These are phyloP conservation scores for Synergus umbraculus DNA, from an alignment of 2,888 invertebrate genomes.

Conservation along the genomic window DNA sequence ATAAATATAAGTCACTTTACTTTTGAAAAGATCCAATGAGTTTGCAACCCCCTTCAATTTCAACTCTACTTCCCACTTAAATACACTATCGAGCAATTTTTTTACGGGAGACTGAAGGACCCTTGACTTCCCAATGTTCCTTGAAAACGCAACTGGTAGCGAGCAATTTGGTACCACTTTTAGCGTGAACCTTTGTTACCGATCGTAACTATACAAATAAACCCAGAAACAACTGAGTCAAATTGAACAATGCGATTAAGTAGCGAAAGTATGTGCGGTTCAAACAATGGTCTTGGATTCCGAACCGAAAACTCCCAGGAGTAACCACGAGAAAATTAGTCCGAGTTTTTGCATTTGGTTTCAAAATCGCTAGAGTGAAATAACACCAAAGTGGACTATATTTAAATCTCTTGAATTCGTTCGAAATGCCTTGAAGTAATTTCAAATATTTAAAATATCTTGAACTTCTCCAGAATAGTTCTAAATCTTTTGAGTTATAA, in stretches of 20 bases:
- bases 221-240: constrained; percentile 44
- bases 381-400: too few species aligned
- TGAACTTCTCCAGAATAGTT: too few species aligned
- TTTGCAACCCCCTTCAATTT: not conserved
- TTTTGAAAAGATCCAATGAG: not conserved
- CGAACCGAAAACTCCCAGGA: constrained; percentile 27
- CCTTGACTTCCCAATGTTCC: constrained; percentile 61
- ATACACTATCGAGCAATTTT: constrained; percentile 50
- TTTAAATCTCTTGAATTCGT: too few species aligned
- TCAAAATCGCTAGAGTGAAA: not conserved
- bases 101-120: constrained; percentile 50
- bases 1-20: constrained; percentile 18
- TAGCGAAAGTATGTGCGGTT: not conserved
- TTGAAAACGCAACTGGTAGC: constrained; percentile 72
- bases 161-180: constrained; percentile 64
- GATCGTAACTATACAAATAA: constrained; percentile 46
- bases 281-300: not conserved
- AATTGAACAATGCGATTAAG: constrained; percentile 37
- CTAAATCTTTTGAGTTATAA: too few species aligned
- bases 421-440: too few species aligned
- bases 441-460: too few species aligned
- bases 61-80: constrained; percentile 43
- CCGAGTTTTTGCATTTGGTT: not conserved
- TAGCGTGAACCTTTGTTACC: constrained; percentile 60
- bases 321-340: not conserved